Evolutionary conservation across 2,888 invertebrate genomes (phyloP), one percentile per base, ranked within the genome.

Genomic region (Cryptosula pallasiana): DNA sequence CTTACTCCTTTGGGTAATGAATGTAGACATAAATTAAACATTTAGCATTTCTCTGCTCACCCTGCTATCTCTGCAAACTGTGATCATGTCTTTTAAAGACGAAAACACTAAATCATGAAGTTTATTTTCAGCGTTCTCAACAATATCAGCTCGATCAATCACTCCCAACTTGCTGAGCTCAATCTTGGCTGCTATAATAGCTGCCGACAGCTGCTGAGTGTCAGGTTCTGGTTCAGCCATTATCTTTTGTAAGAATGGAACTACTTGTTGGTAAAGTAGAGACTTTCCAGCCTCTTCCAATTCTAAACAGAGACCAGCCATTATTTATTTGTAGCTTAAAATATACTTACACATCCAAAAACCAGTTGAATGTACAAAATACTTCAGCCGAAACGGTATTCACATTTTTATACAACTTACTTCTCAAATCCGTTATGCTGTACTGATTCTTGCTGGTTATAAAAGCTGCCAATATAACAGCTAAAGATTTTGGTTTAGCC

Each of bases 201-300:
- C 63, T 9, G 63, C 63, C 20, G 63, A 63, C 29, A 63, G 63
- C 9, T 63, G 63, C 34, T 63, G 2, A 9, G 34, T 20, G 9
- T 27, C 63, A 13, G 27, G 9, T 3, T 63, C 27, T 13, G 63
- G n/a, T 9, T 63, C 32, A 32, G 9, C 32, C 32, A 63, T 5
- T 27, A 32, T 9, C n/a, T 32, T 63, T 9, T 3, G 13, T 9
- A 63, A 32, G 32, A 63, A 63, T 13, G 63, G 63, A 32, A 63
- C 63, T 3, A 63, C 2, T 32, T 63, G 63, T n/a, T 63, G 63
- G n/a, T 63, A 63, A 13, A 63, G 63, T 13, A 63, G 63, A 63
- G 63, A 3, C n/a, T 63, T 63, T 63, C 63, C 63, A 13, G 63
- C 27, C 5, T 63, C 63, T 34, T 63, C 63, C 63, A 63, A 32